Conservation (phyloP, 2,113 vertebrate genomes). For the Sciurus niger region DNA sequence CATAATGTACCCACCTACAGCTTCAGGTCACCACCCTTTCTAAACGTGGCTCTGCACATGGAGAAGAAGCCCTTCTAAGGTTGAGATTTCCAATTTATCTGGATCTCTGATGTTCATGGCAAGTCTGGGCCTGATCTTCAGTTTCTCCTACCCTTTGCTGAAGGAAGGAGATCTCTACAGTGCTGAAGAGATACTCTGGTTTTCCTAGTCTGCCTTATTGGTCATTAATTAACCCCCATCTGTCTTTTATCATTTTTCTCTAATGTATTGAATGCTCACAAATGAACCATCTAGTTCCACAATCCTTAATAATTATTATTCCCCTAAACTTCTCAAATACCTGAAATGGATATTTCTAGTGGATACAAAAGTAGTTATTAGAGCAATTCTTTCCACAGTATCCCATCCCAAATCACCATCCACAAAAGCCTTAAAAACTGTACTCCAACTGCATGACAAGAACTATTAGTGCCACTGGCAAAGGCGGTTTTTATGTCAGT, state of each 20-base stretch:
- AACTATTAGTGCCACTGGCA: accelerated
- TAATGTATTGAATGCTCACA: neutral
- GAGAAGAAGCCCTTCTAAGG: neutral
- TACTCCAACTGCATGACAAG: neutral
- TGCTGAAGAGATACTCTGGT: neutral
- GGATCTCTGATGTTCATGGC: neutral
- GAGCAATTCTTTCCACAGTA: neutral
- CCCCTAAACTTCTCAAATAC: neutral
- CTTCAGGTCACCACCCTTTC: neutral
- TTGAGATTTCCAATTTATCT: neutral
- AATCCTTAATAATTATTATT: neutral
- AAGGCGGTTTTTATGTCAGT: neutral
- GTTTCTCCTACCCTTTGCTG: neutral
- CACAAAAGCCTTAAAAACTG: neutral
- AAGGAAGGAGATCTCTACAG: neutral
- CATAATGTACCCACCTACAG: neutral
- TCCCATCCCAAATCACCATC: neutral
- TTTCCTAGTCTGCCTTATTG: neutral
- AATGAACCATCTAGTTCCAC: neutral
- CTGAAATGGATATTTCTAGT: neutral
- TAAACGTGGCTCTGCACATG: neutral
- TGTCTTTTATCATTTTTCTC: neutral
- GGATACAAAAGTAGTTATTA: neutral
- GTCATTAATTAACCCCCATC: neutral
- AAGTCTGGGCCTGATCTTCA: neutral